Base-by-base conservation (phyloP, 2,888 invertebrate genomes). In the Branchellion lobata region DNA sequence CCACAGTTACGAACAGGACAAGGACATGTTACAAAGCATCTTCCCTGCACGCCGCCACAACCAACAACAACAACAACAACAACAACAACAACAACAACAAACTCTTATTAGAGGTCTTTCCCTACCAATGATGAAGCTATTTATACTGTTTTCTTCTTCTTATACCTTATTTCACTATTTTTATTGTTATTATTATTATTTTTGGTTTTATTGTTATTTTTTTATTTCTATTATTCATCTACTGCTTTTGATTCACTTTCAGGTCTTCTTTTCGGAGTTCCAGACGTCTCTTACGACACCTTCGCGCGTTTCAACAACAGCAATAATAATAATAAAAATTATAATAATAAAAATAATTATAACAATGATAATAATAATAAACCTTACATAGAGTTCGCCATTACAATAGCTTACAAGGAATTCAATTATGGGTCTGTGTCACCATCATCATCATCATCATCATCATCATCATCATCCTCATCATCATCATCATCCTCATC, bases 201-300 rank as follows among this genome's bases (percentile, higher is more conserved):
- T 27, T 27, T 2, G 29, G 24, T 27, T 18, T 74, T 47, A 51
- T 74, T 27, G 8, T 74, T 24, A 3, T 33, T 2, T 53, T 34
- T n/a, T 57, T 18, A 34, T 21, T 31, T 8, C 68, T 36, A 72
- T 31, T n/a, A n/a, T n/a, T n/a, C n/a, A n/a, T n/a, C n/a, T n/a
- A n/a, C n/a, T n/a, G n/a, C n/a, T n/a, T n/a, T n/a, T n/a, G n/a
- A n/a, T n/a, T n/a, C 75, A 40, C 73, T 53, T 47, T 8, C 82
- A 87, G 96, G 97, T 89, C 92, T 97, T 90, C 90, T 95, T 18
- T 95, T 97, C 87, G 97, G 97, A 3, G 91, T 97, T 90, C 93
- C 92, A 82, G 91, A 96, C 1, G 91, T 96, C 80, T 94, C 94
- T 86, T 90, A 94, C 57, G 53, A 77, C n/a, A 65, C 57, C 34